These are phyloP conservation scores for Anser cygnoides DNA, from an alignment of 2,113 vertebrate species.

Conservation along the genomic window DNA sequence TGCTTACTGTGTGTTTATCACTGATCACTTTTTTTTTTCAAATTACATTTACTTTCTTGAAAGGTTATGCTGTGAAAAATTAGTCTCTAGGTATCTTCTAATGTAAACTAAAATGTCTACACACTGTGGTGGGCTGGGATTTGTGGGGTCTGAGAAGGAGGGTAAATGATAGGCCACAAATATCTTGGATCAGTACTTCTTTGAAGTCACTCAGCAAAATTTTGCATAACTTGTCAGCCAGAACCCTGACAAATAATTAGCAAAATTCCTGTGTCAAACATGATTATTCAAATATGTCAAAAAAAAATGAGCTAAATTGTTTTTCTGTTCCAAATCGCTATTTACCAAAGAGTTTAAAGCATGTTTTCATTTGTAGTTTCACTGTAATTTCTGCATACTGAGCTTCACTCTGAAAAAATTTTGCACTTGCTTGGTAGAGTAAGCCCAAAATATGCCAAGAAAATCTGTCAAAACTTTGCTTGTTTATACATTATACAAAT, in stretches of 20 bases:
- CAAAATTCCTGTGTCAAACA: neutral
- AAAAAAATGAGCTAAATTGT: neutral
- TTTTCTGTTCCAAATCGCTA: neutral
- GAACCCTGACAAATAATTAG: neutral
- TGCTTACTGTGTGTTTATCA: neutral
- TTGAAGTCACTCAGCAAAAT: neutral
- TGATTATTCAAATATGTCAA: neutral
- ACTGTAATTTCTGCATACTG: neutral
- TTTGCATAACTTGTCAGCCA: neutral
- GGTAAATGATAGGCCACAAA: neutral
- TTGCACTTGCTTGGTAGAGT: neutral
- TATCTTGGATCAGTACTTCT: neutral
- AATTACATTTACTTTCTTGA: neutral
- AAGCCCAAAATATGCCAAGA: neutral
- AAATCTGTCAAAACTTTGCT: neutral
- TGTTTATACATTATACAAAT: neutral
- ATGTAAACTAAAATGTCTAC: neutral
- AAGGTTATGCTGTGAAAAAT: neutral
- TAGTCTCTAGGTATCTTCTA: neutral
- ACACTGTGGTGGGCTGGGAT: neutral
- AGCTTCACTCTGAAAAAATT: neutral
- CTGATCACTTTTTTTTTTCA: neutral
- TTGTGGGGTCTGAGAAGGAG: neutral
- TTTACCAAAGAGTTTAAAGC: neutral
- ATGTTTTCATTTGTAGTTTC: neutral